Evolutionary conservation across 1,140 invertebrate genomes (phyloP), one percentile per base, ranked within the genome.

Genomic region (Bombyx mandarina): DNA sequence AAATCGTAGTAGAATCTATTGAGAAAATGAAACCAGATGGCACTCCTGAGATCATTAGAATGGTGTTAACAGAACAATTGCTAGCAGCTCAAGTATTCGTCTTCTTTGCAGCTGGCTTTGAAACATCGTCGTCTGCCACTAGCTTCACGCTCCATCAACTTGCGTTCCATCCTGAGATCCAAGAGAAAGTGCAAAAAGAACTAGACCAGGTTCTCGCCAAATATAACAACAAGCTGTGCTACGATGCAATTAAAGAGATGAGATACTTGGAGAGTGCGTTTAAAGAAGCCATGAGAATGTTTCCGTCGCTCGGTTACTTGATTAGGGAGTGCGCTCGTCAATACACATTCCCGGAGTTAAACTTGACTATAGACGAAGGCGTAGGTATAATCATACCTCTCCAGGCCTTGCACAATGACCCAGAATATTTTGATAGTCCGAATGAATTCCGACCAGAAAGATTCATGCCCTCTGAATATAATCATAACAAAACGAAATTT

Each of bases 81-180:
- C 69, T 90, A 12, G 69, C 81, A 3, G 88, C 89, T n/a, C 90
- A 91, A 63, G 79, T 86, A 7, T 79, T 91, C 42, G 62, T 90
- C 9, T 91, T 91, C 69, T 88, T 91, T 44, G 59, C 91, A 3
- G 91, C 89, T 8, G 72, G 69, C 54, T 85, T 92, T 69, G 92
- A 93, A 51, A 92, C 91, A 0, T 90, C 90, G 0, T 88, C 91
- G 0, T 87, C 80, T 6, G 69, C 89, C 0, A 78, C 92, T 5
- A 76, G 82, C 26, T 90, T 87, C 57, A 69, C 82, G 1, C 56
- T 88, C 2, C 90, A 90, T 63, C 76, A 88, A 57, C 73, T 93
- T 18, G 89, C 91, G 0, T 63, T 72, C n/a, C 76, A 92, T 72
- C 88, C 86, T n/a, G 85, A 90, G 3, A 73, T 89, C 10, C 92